Base-by-base conservation (phyloP, 2,113 vertebrate genomes). In the Corythoichthys intestinalis region DNA sequence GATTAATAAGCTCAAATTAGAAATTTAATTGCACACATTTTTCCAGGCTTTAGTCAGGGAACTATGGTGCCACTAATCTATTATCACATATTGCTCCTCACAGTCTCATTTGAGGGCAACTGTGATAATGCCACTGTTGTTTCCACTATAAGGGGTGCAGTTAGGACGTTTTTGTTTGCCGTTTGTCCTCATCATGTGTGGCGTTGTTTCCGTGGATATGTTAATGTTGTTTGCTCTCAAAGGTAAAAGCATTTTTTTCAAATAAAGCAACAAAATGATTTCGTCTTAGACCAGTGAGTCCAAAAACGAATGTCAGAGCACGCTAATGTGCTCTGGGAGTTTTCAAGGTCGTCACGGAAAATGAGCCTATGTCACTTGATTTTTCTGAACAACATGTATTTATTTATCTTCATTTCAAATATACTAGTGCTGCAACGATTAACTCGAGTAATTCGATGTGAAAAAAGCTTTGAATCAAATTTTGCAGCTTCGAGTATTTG, bases 21-120 rank as follows among this genome's bases (percentile, higher is more conserved):
- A 86, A 77, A 83, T 82, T 62, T 87, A 87, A 90, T 87, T 85
- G 76, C 78, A 72, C 58, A 49, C 3, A 83, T 87, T 77, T 85
- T 78, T 88, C 72, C 73, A 53, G 48, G 50, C 70, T 41, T 34
- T 60, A 78, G 72, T 76, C 20, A 1, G 49, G 70, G 70, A 70
- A 74, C 65, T 59, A 74, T 64, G 75, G 69, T n/a, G 44, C 52
- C 69, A 39, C 65, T 67, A 67, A 83, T 79, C 69, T 79, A 71
- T 83, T 81, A 74, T 69, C 12, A 12, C 72, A 71, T 52, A 76
- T 79, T 73, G 48, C 73, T 48, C 53, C 41, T 13, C 71, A 63
- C 62, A 59, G 60, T 79, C 52, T 69, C 66, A 67, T 83, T 78
- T 76, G 62, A 38, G 17, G 48, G 1, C 2, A 13, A 56, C 10